Evolutionary conservation across 2,888 invertebrate species (phyloP), one percentile per base, ranked within the genome.

Genomic region (Ophion ellenae): DNA sequence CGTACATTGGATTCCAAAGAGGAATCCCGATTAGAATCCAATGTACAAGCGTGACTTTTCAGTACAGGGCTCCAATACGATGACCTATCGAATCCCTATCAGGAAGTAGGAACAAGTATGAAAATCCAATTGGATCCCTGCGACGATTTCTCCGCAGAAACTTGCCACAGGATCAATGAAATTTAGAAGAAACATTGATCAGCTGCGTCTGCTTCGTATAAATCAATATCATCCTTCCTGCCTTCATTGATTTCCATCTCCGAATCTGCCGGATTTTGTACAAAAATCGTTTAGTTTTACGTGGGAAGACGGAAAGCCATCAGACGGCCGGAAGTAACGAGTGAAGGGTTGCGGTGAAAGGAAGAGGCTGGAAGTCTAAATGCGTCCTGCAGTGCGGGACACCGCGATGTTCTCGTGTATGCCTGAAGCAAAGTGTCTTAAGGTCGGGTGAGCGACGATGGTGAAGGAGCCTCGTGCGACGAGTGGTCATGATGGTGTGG

Each of bases 401-500:
- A 78, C 82, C 82, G 75, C 78, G 79, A 82, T 69, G 70, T 85
- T 45, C 64, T 66, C 70, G 61, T 17, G 4, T 20, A 36, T 67
- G 47, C 45, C 36, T 79, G 67, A 59, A 63, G 71, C 45, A 17
- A 73, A 71, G 78, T 66, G 82, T 83, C 81, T 86, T 61, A n/a
- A 53, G 24, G 47, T 80, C 66, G 63, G 40, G 9, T 61, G 73
- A 80, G 45, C 20, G 24, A 17, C 20, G 36, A 69, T 76, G 71
- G 61, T 76, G 61, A 83, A 85, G 85, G 80, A 85, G 79, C 70
- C 24, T 80, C 76, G 76, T 61, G 71, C 70, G 81, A 83, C 79
- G 76, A 85, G 80, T 85, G 67, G 61, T 20, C 36, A 40, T 57
- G 64, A 57, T 69, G 20, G 20, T 64, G 45, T 64, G 64, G 64